Evolutionary conservation across 1,140 invertebrate species (phyloP).

Genomic region (Drosophila bocqueti): DNA sequence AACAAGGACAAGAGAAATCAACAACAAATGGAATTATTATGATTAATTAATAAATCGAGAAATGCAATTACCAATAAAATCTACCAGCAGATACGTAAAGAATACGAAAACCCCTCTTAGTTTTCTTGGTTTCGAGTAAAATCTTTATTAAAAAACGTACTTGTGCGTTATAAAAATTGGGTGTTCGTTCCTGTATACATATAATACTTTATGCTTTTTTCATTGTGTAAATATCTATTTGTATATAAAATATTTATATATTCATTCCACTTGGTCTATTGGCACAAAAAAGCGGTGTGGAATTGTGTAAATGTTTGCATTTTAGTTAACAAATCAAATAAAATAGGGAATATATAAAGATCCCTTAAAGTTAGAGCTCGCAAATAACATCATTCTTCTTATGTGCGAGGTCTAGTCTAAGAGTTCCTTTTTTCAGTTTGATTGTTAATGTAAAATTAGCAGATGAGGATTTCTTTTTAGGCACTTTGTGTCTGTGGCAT

Average conservation of each 20-base stretch:
- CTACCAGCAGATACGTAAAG: conserved; percentile 83
- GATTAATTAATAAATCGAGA: conserved; percentile 74
- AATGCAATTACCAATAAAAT: conserved; percentile 84
- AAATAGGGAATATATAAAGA: too few species aligned
- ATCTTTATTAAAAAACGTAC: conserved; percentile 48
- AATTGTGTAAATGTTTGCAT: conserved; percentile 21
- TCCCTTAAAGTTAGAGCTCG: too few species aligned
- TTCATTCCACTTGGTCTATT: conserved; percentile 39
- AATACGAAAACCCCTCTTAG: conserved; percentile 20
- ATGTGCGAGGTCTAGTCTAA: too few species aligned
- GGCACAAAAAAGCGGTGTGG: conserved; percentile 35
- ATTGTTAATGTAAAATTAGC: not conserved
- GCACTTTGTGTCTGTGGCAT: conserved; percentile 50
- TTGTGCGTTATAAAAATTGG: conserved; percentile 43
- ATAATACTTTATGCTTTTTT: conserved; percentile 18
- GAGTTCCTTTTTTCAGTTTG: not conserved
- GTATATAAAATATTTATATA: conserved; percentile 28
- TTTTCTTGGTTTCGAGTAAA: conserved; percentile 28
- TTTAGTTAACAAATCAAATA: not conserved
- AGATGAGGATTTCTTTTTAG: conserved; percentile 2
- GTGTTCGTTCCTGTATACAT: conserved; percentile 28
- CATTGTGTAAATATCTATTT: conserved; percentile 29
- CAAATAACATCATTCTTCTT: too few species aligned
- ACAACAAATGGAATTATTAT: conserved; percentile 70
- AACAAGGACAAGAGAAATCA: conserved; percentile 58